These are phyloP conservation scores for Lordiphosa andalusiaca DNA, from an alignment of 2,888 invertebrate genomes.

Conservation along the genomic window DNA sequence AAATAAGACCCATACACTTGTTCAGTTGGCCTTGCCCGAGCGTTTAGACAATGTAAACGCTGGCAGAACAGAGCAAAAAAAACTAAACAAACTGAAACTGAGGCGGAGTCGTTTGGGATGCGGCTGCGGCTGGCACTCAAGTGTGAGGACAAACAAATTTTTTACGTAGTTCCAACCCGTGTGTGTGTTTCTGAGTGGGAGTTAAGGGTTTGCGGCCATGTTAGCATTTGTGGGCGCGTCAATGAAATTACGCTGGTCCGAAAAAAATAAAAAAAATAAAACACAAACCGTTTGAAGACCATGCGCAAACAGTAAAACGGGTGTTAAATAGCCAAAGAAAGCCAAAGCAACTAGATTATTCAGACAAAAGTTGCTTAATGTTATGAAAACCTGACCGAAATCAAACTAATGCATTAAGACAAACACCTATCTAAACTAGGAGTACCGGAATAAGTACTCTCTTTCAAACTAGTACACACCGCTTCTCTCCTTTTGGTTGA, in stretches of 20 bases:
- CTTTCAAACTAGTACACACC: no score
- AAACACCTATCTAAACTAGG: no score
- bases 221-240: constrained; percentile 58
- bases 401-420: no score
- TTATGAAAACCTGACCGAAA: no score
- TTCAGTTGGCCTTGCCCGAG: constrained; percentile 51
- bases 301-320: constrained; percentile 9
- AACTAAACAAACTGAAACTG: constrained; percentile 63
- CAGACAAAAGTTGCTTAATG: no score
- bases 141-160: constrained; percentile 58
- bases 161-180: constrained; percentile 12
- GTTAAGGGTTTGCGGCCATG: constrained; percentile 28
- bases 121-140: constrained; percentile 46
- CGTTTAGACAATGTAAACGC: constrained; percentile 74
- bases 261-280: constrained; percentile 16
- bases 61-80: constrained; percentile 41
- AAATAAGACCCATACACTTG: constrained; percentile 39
- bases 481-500: no score
- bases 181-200: neutral
- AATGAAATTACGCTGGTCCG: constrained; percentile 54
- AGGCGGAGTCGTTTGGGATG: constrained; percentile 13
- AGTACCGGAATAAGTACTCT: no score
- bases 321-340: no score
- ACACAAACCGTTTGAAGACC: constrained; percentile 25
- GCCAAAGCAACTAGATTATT: no score